phyloP scores from a whole-genome alignment of 2,888 invertebrate species.

The Petrolisthes cinctipes region DNA sequence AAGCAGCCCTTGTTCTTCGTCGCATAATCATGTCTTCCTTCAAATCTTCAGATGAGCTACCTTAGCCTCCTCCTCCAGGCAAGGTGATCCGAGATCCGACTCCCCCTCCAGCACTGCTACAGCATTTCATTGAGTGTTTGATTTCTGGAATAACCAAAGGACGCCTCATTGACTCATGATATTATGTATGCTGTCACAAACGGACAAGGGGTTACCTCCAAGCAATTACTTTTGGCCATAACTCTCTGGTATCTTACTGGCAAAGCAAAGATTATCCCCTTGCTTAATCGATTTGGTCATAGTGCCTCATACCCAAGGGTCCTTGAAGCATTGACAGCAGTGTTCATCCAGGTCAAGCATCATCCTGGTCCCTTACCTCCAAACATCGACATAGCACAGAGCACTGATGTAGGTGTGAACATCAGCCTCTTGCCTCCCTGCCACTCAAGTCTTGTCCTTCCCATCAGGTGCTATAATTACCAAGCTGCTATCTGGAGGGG shows the following conservation, averaged over 20 bases:
- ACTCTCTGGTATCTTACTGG: constrained; percentile 31
- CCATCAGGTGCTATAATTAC: constrained; percentile 26
- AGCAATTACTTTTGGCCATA: constrained; percentile 22
- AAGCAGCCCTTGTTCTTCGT: constrained; percentile 23
- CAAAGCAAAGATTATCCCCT: constrained; percentile 23
- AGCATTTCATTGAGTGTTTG: constrained; percentile 21
- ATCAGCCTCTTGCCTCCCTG: constrained; percentile 26
- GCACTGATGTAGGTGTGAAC: constrained; percentile 12
- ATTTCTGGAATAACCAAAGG: constrained; percentile 21
- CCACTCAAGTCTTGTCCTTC: constrained; percentile 25
- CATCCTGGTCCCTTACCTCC: constrained; percentile 26
- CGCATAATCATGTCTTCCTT: not conserved
- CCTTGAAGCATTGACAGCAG: constrained; percentile 31
- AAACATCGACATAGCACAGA: constrained; percentile 14
- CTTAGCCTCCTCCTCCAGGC: constrained; percentile 15
- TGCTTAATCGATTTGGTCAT: constrained; percentile 33
- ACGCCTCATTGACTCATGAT: constrained; percentile 14
- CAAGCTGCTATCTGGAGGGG: constrained; percentile 27
- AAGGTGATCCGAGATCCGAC: not conserved
- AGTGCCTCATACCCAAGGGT: constrained; percentile 18
- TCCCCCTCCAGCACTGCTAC: constrained; percentile 26
- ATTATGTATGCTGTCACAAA: constrained; percentile 6
- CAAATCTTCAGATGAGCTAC: constrained; percentile 24
- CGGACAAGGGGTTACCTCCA: constrained; percentile 12
- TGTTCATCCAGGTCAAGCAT: constrained; percentile 23